Conservation (phyloP, 30 jellyfish, hydroid and myxozoan species). For the Chrysaora quinquecirrha region DNA sequence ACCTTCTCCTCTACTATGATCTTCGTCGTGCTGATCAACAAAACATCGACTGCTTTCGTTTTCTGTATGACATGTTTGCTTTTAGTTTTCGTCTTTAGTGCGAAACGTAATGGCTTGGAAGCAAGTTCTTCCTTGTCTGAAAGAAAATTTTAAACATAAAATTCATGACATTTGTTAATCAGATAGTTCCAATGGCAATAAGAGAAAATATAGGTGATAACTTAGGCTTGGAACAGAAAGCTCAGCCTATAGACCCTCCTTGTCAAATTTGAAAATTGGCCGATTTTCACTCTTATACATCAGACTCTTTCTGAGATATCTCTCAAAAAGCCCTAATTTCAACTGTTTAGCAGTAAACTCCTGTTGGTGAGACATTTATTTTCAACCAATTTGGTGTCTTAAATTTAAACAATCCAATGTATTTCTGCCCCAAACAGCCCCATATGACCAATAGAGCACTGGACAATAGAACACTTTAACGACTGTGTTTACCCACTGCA, state of each 20-base stretch:
- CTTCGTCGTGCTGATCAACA: slow-evolving; percentile 26
- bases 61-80: not conserved
- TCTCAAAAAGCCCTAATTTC: no score
- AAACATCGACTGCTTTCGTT: slow-evolving; percentile 22
- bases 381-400: no score
- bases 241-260: no score
- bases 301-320: not conserved
- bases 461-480: no score
- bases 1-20: slow-evolving; percentile 10
- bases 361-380: no score
- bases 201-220: not conserved
- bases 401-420: no score
- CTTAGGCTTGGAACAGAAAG: not conserved
- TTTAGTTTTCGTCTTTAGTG: slow-evolving; percentile 38
- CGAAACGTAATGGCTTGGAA: slow-evolving; percentile 62
- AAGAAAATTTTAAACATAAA: not conserved
- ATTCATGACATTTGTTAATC: not conserved
- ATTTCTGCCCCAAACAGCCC: no score
- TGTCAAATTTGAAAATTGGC: not conserved
- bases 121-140: slow-evolving; percentile 32
- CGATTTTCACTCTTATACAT: not conserved
- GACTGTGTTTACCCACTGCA: no score
- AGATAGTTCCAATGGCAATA: not conserved
- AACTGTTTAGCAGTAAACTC: no score
- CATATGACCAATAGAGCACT: no score